Evolutionary conservation across 2,888 invertebrate species (phyloP), one percentile per base, ranked within the genome.

Genomic region (Ctenicera cuprea): DNA sequence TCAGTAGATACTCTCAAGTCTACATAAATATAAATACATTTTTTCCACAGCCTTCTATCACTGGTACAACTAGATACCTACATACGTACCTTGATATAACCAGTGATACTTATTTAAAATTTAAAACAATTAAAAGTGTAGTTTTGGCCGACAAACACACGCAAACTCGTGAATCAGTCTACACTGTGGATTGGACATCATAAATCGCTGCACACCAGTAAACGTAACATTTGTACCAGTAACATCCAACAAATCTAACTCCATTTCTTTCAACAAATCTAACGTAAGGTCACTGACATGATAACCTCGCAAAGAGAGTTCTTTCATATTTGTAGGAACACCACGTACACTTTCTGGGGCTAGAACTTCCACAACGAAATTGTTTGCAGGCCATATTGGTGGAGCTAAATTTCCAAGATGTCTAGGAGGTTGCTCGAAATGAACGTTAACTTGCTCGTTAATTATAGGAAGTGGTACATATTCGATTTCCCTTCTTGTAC

Each of bases 171-270:
- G 86, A 20, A 89, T 78, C 14, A 92, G 87, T 59, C 89, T 85
- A 77, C 92, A 92, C 33, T 92, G 89, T 0, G 93, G 92, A 70
- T 92, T 88, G 0, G 88, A 81, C 0, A 85, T 86, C 61, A 89
- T 89, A 76, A 94, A 95, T 0, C 86, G 85, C n/a, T 89, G 87
- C 0, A 94, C 88, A 0, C 92, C 94, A 0, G 86, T 81, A 5
- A 84, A 83, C 0, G 93, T 92, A 0, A 94, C 92, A 0, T 88
- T 87, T 0, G 94, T 93, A 0, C 91, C 90, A 0, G 91, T 91
- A 0, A 95, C 90, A 84, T 95, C 94, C 0, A 95, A 83, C 59
- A 86, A 67, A 11, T 85, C 84, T 54, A 86, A 74, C 33, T 83
- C 81, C 43, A 86, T 76, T 62, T 83, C 77, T 50, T 75, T 77